Evolutionary conservation across 2,113 vertebrate genomes (phyloP), one percentile per base, ranked within the genome.

Genomic region (Octodon degus): DNA sequence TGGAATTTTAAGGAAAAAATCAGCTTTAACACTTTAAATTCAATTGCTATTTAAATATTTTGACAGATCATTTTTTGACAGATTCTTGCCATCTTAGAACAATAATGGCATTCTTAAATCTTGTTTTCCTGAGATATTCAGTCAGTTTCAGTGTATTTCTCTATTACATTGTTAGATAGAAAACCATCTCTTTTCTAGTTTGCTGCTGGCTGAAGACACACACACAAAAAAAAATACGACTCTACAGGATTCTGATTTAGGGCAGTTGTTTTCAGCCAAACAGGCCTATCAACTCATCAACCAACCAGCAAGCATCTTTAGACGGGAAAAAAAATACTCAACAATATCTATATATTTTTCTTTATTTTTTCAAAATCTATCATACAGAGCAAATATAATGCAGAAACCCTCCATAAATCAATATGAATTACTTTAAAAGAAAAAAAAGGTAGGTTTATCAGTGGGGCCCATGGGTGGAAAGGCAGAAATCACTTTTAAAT

Each of bases 1-100:
- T 92, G 50, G 79, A 95, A 96, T 94, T 76, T 94, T 86, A 95
- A 77, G 58, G 47, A 37, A 90, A 85, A 87, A 72, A 70, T 27
- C 19, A 40, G 5, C 76, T 94, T 95, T 89, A 83, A 93, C 62
- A 7, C 22, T 25, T 90, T 55, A 92, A 79, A 79, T 90, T 62
- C 27, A 80, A 55, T 32, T 34, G 32, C 68, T 72, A 94, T 20
- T 0, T 81, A 92, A 89, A 17, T 12, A 89, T 62, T 89, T 32
- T 27, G 37, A 67, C 27, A 86, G 50, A 37, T 90, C 5, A 14
- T 55, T 88, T 88, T 89, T 30, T 63, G 8, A 87, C 55, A 89
- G 30, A 11, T 89, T 97, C n/a, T 94, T 90, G 27, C 40, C 86
- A n/a, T 72, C 68, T 82, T 92, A 74, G 43, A 88, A 95, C 30